Base-by-base conservation (phyloP, 1,140 invertebrate species). In the Ganaspis sp. region DNA sequence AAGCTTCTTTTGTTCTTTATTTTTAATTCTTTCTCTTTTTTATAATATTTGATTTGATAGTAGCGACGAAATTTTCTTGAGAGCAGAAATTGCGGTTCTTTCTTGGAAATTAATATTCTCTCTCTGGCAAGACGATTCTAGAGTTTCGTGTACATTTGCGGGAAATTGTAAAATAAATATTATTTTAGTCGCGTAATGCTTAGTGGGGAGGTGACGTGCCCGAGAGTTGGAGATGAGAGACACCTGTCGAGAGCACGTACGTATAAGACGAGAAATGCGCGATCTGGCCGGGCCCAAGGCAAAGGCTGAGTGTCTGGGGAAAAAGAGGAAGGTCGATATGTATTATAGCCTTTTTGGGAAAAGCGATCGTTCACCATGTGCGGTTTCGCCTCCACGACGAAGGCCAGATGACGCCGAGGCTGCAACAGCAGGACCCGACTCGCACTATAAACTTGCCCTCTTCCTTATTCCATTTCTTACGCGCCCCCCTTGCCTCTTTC, bases 361-460 rank as follows among this genome's bases (percentile, higher is more conserved):
- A 64, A 64, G 23, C 21, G 19, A 64, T n/a, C 54, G 9, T 64
- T 29, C 21, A 26, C 54, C 54, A 64, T 64, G 54, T 64, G 54
- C 54, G 54, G 54, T 64, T 64, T 64, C 11, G 23, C 54, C 54
- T 1, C 23, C 17, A 64, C 11, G 54, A 29, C 54, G 54, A 64
- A 64, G 54, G 23, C 54, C 54, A 64, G 54, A 64, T 64, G 54
- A 64, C 54, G 54, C 54, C 12, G 54, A 64, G n/a, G 23, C 54
- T 64, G 23, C 23, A 64, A 64, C 54, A 29, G 23, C 23, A 64
- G 54, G 54, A 64, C 54, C 9, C 54, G 17, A 17, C 45, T 49
- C 6, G 45, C 45, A 49, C 45, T 49, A n/a, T n/a, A 17, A 17
- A 17, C 45, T 17, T 49, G n/a, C 12, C 45, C n/a, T 17, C 54